Conservation (phyloP, 1,140 invertebrate species). For the Phortica variegata region DNA sequence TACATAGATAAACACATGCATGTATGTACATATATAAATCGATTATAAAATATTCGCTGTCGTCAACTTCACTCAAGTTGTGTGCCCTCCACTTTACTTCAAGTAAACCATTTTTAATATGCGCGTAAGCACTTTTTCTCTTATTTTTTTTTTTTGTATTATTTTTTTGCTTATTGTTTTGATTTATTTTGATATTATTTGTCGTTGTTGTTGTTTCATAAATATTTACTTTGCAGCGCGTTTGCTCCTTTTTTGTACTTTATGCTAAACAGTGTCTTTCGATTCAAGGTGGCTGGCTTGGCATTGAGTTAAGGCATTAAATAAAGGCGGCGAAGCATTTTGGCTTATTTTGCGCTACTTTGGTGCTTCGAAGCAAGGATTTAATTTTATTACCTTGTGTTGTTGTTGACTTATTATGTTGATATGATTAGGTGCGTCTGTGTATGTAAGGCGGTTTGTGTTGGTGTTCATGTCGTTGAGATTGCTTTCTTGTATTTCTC, state of each 20-base stretch:
- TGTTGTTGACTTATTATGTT: constrained; percentile 45
- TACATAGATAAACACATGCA: too few relatives aligned
- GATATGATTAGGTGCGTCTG: constrained; percentile 53
- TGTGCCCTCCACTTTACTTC: constrained; percentile 15
- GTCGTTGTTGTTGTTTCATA: too few relatives aligned
- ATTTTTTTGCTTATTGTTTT: constrained; percentile 9
- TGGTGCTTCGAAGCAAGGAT: constrained; percentile 35
- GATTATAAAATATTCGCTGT: too few relatives aligned
- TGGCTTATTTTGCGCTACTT: constrained; percentile 10
- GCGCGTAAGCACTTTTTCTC: constrained; percentile 37
- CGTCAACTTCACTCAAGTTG: not conserved
- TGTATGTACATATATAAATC: too few relatives aligned
- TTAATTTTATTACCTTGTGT: constrained; percentile 45
- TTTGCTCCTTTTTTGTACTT: too few relatives aligned
- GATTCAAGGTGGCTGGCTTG: not conserved
- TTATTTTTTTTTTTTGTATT: constrained; percentile 2
- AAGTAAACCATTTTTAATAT: constrained; percentile 53
- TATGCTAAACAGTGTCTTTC: too few relatives aligned
- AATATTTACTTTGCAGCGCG: constrained; percentile 2
- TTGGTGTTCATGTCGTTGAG: too few relatives aligned
- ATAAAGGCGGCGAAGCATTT: constrained; percentile 31
- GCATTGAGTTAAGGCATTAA: not conserved
- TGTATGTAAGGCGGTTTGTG: too few relatives aligned
- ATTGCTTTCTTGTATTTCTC: too few relatives aligned
- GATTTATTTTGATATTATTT: constrained; percentile 14